Percentiles rank a stretch among this genome's conserved stretches.
These are phyloP conservation scores for Acipenser ruthenus DNA, from an alignment of 2,797 vertebrate species.

Conservation along the genomic window DNA sequence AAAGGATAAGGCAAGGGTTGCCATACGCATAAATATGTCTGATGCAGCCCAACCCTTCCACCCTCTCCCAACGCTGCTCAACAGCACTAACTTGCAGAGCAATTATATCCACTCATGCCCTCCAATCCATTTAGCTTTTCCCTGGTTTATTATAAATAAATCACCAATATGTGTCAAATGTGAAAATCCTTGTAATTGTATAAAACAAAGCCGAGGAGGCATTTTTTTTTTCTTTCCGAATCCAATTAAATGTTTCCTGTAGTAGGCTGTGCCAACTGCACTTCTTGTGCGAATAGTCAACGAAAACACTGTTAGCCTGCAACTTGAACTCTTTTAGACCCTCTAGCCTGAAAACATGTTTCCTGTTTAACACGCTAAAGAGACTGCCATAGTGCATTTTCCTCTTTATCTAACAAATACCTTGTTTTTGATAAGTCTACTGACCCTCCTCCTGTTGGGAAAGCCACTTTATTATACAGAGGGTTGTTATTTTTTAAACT, in stretches of 20 bases:
- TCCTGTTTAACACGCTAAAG: conserved; percentile 47
- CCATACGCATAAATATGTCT: too few relatives aligned
- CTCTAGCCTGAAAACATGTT: conserved; percentile 58
- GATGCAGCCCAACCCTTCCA: too few relatives aligned
- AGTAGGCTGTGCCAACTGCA: conserved; percentile 47
- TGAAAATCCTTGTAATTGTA: conserved; percentile 38
- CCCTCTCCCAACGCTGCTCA: too few relatives aligned
- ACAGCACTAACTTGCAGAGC: too few relatives aligned
- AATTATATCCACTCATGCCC: neutral
- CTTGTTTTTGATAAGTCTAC: too few relatives aligned
- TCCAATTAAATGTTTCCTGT: conserved; percentile 65
- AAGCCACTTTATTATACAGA: too few relatives aligned
- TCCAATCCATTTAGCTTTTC: neutral
- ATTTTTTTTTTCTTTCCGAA: conserved; percentile 44
- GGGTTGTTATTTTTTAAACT: too few relatives aligned
- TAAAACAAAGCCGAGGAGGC: conserved; percentile 43
- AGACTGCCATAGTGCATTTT: too few relatives aligned
- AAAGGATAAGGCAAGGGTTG: conserved; percentile 23
- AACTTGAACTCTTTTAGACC: conserved; percentile 60
- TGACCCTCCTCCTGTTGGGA: too few relatives aligned
- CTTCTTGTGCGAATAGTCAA: conserved; percentile 44
- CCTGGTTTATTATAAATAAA: conserved; percentile 47
- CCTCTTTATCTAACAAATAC: too few relatives aligned
- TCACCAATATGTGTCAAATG: conserved; percentile 35
- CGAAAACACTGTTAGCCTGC: conserved; percentile 26